A percentile compares a stretch with the other conserved stretches of the same genome.
Evolutionary conservation across 2,113 vertebrate genomes (phyloP).

Genomic region (Butorides virescens): DNA sequence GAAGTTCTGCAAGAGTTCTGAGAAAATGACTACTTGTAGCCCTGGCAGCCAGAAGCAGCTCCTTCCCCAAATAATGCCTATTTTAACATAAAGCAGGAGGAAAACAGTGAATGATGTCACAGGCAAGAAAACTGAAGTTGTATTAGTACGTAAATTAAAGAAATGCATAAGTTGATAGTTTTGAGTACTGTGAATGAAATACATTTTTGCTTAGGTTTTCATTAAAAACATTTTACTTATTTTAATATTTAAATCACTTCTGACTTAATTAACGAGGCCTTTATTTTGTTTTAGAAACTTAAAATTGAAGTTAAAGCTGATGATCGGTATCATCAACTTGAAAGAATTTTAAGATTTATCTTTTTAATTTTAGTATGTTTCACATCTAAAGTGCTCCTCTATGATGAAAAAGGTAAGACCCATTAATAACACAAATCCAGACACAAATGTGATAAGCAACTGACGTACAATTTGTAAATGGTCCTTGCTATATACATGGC

Average conservation of each 20-base stretch:
- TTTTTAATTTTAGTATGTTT: constrained; percentile 10
- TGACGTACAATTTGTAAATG: neutral
- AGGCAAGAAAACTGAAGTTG: neutral
- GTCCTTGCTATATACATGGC: neutral
- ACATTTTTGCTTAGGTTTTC: neutral
- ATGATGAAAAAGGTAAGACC: neutral
- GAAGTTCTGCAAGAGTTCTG: neutral
- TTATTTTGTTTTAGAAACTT: neutral
- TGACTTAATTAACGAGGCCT: neutral
- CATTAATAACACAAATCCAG: neutral
- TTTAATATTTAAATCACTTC: neutral
- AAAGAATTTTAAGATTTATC: neutral
- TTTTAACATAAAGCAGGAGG: neutral
- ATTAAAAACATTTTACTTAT: neutral
- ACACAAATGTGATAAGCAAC: constrained; percentile 2
- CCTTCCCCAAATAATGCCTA: neutral
- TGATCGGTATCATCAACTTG: neutral
- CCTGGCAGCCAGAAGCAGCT: neutral
- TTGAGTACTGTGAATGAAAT: neutral
- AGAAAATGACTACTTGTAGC: neutral
- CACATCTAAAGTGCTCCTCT: neutral
- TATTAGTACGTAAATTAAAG: neutral
- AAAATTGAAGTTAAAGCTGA: neutral
- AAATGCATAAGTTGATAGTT: neutral
- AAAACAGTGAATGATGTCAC: neutral